These are phyloP conservation scores for Ceyx margarethae DNA, from an alignment of 2,113 vertebrate genomes.

Conservation along the genomic window DNA sequence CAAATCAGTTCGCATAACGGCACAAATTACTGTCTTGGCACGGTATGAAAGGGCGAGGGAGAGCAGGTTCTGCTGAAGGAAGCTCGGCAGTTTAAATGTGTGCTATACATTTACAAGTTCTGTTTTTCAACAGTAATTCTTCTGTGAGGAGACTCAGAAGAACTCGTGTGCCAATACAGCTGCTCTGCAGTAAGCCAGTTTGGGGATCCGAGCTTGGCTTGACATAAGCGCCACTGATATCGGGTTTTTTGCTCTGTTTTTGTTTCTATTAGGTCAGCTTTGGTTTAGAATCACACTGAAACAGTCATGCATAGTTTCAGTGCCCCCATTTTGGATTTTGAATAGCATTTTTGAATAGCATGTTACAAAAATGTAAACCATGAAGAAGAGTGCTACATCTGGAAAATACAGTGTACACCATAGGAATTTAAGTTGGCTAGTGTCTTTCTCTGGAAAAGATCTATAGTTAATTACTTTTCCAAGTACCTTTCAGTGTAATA, in stretches of 20 bases:
- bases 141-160: not conserved
- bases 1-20: not conserved
- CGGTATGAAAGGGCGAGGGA: not conserved
- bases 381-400: accelerated
- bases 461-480: not conserved
- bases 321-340: not conserved
- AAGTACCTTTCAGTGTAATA: not conserved
- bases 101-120: accelerated
- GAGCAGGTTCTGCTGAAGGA: not conserved
- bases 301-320: accelerated
- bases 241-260: accelerated
- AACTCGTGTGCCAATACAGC: not conserved
- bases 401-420: not conserved
- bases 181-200: not conserved
- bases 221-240: accelerated
- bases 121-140: not conserved
- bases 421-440: not conserved
- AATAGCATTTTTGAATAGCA: too few species aligned
- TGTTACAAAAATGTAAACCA: not conserved
- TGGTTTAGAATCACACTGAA: accelerated
- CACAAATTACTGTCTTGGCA: not conserved
- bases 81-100: accelerated
- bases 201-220: not conserved
- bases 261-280: not conserved
- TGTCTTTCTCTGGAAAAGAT: not conserved